Base-by-base conservation (phyloP, 2,888 invertebrate species). In the Orgyia antiqua region DNA sequence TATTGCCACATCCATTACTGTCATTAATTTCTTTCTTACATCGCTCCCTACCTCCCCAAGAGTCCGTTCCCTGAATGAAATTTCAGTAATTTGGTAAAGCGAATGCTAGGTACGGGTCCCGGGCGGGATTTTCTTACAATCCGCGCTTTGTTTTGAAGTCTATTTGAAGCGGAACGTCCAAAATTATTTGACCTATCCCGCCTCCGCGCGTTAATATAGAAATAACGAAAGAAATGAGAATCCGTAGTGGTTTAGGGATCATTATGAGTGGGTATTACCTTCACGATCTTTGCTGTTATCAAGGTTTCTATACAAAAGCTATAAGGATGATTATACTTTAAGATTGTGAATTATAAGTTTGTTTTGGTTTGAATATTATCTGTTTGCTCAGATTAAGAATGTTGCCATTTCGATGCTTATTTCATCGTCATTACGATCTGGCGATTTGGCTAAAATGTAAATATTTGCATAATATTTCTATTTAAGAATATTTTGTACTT, bases 81-180 rank as follows among this genome's bases (percentile, higher is more conserved):
- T 82, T 83, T 74, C 77, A 78, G 82, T 83, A 83, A 84, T 84
- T 83, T 80, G 67, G 78, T 77, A 76, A 77, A 83, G 79, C 80
- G 79, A 84, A 82, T 77, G 78, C 83, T 80, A 80, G 84, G 76
- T 79, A 76, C 72, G 68, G 63, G 64, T 67, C 76, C 72, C 69
- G 60, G 46, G 67, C 60, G 74, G 82, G 82, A 79, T 83, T 75
- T 79, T 75, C 80, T 80, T 83, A 72, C 77, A 71, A 77, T 75
- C 77, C 77, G 55, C 62, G 76, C 78, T 82, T 82, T 80, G 80
- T 80, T 80, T 76, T 67, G 61, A 65, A 71, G 66, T 74, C 71
- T 68, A 71, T 73, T 68, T 61, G 66, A 58, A 61, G 58, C 54
- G 58, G 52, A 58, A 50, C 51, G 51, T 34, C 72, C 63, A 62